phyloP scores from a whole-genome alignment of 2,797 vertebrate genomes.

The Brachyrhaphis roseni region DNA sequence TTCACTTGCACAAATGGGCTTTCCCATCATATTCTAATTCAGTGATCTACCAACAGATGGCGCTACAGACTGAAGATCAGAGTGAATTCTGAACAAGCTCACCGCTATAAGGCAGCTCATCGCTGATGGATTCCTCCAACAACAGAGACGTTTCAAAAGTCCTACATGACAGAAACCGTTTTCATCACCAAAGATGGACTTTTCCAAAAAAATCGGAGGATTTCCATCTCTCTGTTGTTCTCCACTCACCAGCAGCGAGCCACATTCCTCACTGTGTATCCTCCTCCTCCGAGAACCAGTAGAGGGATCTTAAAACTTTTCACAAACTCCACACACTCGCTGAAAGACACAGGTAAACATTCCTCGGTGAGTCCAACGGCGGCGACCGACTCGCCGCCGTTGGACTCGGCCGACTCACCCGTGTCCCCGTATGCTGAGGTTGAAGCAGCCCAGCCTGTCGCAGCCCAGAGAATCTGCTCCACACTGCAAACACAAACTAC shows the following conservation, averaged over 20 bases:
- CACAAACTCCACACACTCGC: conserved; percentile 97
- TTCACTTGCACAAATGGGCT: not conserved
- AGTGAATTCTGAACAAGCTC: conserved; percentile 29
- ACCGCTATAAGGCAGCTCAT: conserved; percentile 95
- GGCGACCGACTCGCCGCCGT: not conserved
- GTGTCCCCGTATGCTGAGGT: conserved; percentile 97
- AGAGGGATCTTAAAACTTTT: conserved; percentile 98
- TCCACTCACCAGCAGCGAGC: conserved; percentile 93
- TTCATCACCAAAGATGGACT: not conserved
- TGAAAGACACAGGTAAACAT: conserved; percentile 50
- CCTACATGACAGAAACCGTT: conserved; percentile 74
- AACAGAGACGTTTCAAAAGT: conserved; percentile 95
- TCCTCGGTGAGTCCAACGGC: not conserved
- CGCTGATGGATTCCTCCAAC: conserved; percentile 95
- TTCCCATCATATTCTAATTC: not conserved
- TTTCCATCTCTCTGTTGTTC: not conserved
- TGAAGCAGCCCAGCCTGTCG: conserved; percentile 96
- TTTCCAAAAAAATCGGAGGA: not conserved
- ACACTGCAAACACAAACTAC: conserved; percentile 74
- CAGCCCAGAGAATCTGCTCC: conserved; percentile 97
- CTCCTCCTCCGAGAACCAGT: conserved; percentile 95
- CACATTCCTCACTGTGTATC: conserved; percentile 97
- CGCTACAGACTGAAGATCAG: not conserved
- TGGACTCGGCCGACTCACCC: conserved; percentile 82
- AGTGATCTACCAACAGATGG: conserved; percentile 14